Base-by-base conservation (phyloP, 1,140 invertebrate genomes). In the Achroia grisella region DNA sequence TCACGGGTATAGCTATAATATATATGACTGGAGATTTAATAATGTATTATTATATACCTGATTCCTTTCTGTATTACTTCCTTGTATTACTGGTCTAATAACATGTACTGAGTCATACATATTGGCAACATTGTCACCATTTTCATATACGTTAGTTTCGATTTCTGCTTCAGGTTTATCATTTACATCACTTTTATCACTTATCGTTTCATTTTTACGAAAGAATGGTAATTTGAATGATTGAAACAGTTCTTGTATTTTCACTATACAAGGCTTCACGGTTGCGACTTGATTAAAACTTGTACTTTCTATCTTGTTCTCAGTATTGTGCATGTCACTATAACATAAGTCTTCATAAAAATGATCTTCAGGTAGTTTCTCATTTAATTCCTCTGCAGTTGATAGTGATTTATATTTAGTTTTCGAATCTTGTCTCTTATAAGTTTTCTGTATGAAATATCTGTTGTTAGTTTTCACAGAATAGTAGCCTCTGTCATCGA, bases 321-420 rank as follows among this genome's bases (percentile, higher is more conserved):
- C 52, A 10, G 36, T 46, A 41, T 65, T 63, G 28, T 53, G 49
- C 10, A 71, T 42, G 23, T 84, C 73, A 42, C 67, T 72, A 14
- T 84, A 84, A 55, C 68, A 72, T 10, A 84, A 47, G 45, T 84
- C 80, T 68, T 84, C 77, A 45, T 84, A 81, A 10, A 84, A 68
- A 62, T 84, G 80, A 39, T 84, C 80, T 17, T 84, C 80, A 32
- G 68, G 13, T 33, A 67, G 23, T 39, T 68, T 58, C 9, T 70
- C 70, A 39, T 48, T 57, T 1, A 56, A 9, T 46, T 71, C 71
- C 36, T 80, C 75, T 13, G 67, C 27, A 4, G 61, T 48, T 8
- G 62, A 49, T 33, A 78, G 47, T 10, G 77, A 72, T 57, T 71
- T 77, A 41, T 80, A 80, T 55, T 74, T 84, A 1, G 62, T 56